phyloP scores from a whole-genome alignment of 2,113 vertebrate species.

The Pachycephala philippinensis region DNA sequence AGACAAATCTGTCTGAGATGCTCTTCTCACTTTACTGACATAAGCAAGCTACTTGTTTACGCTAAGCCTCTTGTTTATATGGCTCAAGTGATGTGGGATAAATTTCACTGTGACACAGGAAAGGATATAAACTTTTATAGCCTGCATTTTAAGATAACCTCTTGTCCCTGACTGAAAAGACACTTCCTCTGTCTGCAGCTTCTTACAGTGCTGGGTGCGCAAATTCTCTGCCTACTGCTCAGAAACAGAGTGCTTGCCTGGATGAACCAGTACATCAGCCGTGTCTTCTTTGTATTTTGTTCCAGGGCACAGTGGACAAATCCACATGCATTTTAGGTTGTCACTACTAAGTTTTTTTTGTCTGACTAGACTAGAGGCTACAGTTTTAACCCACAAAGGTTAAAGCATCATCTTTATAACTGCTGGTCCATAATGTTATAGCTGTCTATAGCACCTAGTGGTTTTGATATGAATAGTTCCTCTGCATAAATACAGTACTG shows the following conservation, averaged over 20 bases:
- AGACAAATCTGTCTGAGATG: not conserved
- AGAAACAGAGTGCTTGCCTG: not conserved
- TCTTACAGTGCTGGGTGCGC: not conserved
- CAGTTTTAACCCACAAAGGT: not conserved
- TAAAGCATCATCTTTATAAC: not conserved
- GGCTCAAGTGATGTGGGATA: not conserved
- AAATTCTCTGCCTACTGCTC: not conserved
- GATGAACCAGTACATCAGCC: not conserved
- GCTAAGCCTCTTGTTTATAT: not conserved
- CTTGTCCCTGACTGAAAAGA: not conserved
- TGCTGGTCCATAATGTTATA: not conserved
- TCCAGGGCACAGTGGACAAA: not conserved
- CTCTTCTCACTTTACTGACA: not conserved
- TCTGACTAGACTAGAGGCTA: not conserved
- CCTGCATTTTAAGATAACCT: not conserved
- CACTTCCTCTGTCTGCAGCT: not conserved
- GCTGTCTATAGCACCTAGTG: not conserved
- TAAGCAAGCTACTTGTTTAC: not conserved
- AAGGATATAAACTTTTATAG: not conserved
- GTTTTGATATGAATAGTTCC: not conserved
- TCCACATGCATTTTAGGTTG: not conserved
- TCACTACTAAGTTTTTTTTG: not conserved
- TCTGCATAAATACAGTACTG: not conserved
- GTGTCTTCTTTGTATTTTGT: not conserved
- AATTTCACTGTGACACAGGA: not conserved